A percentile compares a stretch with the other conserved stretches of the same genome.
These are phyloP conservation scores for Ammodytes dubius DNA, from an alignment of 2,113 vertebrate species.

Conservation along the genomic window DNA sequence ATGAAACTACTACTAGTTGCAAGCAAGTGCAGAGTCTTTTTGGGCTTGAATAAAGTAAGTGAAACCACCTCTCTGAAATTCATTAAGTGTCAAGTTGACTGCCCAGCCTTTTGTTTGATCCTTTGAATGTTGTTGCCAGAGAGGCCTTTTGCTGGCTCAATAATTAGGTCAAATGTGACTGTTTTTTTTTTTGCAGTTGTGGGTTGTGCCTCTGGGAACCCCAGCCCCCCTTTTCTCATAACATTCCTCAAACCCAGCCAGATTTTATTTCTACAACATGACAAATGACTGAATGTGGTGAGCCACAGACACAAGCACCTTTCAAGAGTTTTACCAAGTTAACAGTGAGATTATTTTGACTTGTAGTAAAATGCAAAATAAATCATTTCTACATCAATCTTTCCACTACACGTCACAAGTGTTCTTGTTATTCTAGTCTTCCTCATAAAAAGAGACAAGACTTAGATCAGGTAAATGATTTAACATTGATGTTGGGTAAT, in stretches of 20 bases:
- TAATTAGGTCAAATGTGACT: conserved; percentile 70
- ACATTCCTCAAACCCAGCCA: conserved; percentile 33
- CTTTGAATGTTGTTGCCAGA: conserved; percentile 33
- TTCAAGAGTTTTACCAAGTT: neutral
- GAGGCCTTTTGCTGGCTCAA: conserved; percentile 46
- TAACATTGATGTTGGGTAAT: neutral
- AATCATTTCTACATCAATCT: neutral
- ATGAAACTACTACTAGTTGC: neutral
- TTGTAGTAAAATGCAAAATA: neutral
- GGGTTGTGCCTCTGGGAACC: conserved; percentile 48
- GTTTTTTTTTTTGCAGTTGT: conserved; percentile 28
- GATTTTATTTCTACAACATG: conserved; percentile 26
- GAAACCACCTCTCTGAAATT: conserved; percentile 32
- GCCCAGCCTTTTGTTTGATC: conserved; percentile 11
- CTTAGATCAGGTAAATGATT: neutral
- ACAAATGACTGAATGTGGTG: conserved; percentile 28
- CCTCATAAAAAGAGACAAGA: neutral
- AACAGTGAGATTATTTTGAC: neutral
- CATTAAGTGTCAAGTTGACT: conserved; percentile 2
- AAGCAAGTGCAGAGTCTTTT: conserved; percentile 6
- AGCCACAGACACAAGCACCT: neutral
- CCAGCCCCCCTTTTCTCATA: neutral
- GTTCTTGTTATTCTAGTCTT: neutral
- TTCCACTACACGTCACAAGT: neutral
- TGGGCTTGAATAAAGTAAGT: neutral